phyloP scores from a whole-genome alignment of 2,888 invertebrate species.

The Ditula angustiorana region DNA sequence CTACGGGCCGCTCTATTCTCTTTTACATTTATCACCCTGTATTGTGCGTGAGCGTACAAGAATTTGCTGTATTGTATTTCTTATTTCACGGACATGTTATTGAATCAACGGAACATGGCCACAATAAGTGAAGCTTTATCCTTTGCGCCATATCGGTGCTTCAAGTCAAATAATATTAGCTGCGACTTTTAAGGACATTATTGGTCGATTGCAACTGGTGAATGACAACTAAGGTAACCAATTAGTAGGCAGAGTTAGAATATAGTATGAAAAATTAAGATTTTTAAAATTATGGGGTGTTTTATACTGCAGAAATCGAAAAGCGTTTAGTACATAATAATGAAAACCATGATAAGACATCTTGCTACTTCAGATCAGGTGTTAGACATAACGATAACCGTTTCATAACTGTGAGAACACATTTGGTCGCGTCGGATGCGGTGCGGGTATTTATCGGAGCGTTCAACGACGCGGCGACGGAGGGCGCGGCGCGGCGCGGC shows the following conservation, averaged over 20 bases:
- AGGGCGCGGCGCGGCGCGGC: slow-evolving; percentile 44
- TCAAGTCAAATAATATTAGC: not conserved
- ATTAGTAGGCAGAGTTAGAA: too few relatives aligned
- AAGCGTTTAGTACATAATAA: not conserved
- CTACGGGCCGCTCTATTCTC: slow-evolving; percentile 30
- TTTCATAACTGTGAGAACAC: slow-evolving; percentile 53
- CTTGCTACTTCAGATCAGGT: slow-evolving; percentile 48
- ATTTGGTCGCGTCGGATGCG: slow-evolving; percentile 53
- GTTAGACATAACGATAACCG: slow-evolving; percentile 53
- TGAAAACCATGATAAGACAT: slow-evolving; percentile 18
- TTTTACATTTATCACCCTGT: slow-evolving; percentile 38
- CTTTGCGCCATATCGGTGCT: not conserved
- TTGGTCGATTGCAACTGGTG: not conserved
- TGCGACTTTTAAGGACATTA: not conserved
- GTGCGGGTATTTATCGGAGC: slow-evolving; percentile 53
- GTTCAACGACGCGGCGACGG: slow-evolving; percentile 35
- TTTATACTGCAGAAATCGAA: not conserved
- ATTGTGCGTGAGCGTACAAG: slow-evolving; percentile 26
- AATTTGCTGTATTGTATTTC: slow-evolving; percentile 20
- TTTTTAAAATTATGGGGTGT: not conserved
- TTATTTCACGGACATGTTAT: slow-evolving; percentile 40
- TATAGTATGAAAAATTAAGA: not conserved
- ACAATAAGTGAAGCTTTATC: slow-evolving; percentile 14
- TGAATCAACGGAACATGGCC: slow-evolving; percentile 41
- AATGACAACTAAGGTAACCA: too few relatives aligned